Conservation (phyloP, 2,797 vertebrate species). For the Phyllotis vaccarum region DNA sequence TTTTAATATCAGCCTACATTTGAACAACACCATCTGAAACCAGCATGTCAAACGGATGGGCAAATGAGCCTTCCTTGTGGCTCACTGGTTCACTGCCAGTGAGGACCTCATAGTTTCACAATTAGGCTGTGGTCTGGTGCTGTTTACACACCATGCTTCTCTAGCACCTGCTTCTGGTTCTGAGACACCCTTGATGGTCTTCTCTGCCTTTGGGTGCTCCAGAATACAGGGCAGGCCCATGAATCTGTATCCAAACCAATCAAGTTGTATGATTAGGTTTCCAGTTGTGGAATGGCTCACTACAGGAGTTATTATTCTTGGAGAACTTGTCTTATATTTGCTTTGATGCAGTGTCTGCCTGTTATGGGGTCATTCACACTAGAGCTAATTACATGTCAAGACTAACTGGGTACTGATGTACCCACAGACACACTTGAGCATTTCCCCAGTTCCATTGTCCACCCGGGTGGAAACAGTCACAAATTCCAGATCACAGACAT, state of each 20-base stretch:
- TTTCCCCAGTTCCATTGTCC: not conserved
- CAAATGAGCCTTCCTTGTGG: not conserved
- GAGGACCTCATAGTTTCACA: not conserved
- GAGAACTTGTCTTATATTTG: not conserved
- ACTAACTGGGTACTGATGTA: not conserved
- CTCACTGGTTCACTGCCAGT: not conserved
- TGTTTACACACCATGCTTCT: not conserved
- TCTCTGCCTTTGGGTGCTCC: not conserved
- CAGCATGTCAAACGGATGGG: not conserved
- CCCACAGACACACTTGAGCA: not conserved
- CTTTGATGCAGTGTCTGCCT: not conserved
- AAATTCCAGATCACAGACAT: not conserved
- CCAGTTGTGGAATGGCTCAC: not conserved
- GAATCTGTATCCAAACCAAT: conserved; percentile 55
- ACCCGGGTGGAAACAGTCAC: not conserved
- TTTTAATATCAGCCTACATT: not conserved
- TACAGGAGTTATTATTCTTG: not conserved
- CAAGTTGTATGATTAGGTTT: conserved; percentile 58
- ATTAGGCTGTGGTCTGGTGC: not conserved
- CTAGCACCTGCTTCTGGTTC: not conserved
- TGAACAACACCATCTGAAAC: not conserved
- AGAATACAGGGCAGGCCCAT: not conserved
- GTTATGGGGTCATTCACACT: not conserved
- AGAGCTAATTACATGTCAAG: conserved; percentile 58
- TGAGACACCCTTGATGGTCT: not conserved